phyloP scores from a whole-genome alignment of 2,888 invertebrate species.

The Brenthis hecate region DNA sequence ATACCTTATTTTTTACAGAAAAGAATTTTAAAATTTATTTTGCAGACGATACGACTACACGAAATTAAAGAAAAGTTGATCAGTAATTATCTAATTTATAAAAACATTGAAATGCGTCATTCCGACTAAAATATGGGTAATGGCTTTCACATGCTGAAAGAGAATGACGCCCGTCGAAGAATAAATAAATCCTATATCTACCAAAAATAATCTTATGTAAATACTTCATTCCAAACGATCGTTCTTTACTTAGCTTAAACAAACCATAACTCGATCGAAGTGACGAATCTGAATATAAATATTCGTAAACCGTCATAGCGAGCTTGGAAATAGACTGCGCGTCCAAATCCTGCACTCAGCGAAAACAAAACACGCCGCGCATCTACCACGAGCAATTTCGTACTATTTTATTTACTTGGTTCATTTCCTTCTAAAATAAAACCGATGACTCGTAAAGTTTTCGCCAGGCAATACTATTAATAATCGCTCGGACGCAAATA shows the following conservation, averaged over 20 bases:
- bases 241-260: slow-evolving; percentile 69
- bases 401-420: slow-evolving; percentile 77
- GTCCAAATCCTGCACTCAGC: slow-evolving; percentile 53
- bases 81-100: slow-evolving; percentile 48
- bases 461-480: slow-evolving; percentile 75
- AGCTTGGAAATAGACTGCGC: slow-evolving; percentile 60
- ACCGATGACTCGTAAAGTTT: slow-evolving; percentile 72
- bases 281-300: slow-evolving; percentile 76
- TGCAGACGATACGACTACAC: background rate
- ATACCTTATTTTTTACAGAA: background rate
- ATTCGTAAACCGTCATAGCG: slow-evolving; percentile 59
- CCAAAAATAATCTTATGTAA: slow-evolving; percentile 73
- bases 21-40: background rate
- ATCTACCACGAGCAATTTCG: slow-evolving; percentile 60
- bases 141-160: slow-evolving; percentile 72
- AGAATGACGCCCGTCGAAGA: slow-evolving; percentile 63
- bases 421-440: slow-evolving; percentile 72
- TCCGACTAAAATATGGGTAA: slow-evolving; percentile 64
- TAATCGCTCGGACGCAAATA: slow-evolving; percentile 74
- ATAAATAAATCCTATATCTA: slow-evolving; percentile 64
- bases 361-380: slow-evolving; percentile 66
- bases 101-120: slow-evolving; percentile 74
- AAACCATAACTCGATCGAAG: slow-evolving; percentile 65
- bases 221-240: slow-evolving; percentile 64
- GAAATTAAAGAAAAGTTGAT: slow-evolving; percentile 44